A percentile compares a stretch with the other conserved stretches of the same genome.
Evolutionary conservation across 2,888 invertebrate genomes (phyloP).

Genomic region (Heliconius cydno): DNA sequence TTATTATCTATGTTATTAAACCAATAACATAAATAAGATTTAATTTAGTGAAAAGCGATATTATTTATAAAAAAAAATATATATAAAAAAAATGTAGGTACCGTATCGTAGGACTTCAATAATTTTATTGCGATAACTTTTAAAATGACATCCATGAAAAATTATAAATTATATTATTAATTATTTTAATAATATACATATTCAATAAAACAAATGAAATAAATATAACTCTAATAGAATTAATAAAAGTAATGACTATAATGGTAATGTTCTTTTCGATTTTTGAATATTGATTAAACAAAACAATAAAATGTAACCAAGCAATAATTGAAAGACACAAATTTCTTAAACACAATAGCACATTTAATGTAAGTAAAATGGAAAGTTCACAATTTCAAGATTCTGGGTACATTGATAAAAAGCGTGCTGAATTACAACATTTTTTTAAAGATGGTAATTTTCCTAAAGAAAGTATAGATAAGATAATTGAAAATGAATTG

Average conservation of each 20-base stretch:
- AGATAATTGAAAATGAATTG: conserved; percentile 73
- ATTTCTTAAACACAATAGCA: not conserved
- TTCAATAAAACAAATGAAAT: not conserved
- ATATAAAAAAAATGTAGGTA: not conserved
- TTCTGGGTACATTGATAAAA: conserved; percentile 61
- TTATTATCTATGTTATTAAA: not conserved
- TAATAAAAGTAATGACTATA: not conserved
- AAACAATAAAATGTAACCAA: conserved; percentile 44
- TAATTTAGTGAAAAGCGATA: not conserved
- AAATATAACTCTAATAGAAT: not conserved
- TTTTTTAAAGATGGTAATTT: conserved; percentile 70
- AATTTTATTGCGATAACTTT: not conserved
- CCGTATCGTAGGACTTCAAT: not conserved
- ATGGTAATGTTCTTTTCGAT: conserved; percentile 30
- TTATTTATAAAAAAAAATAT: not conserved
- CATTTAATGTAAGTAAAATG: conserved; percentile 37
- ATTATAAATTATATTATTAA: not conserved
- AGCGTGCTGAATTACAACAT: conserved; percentile 62
- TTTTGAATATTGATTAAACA: conserved; percentile 60
- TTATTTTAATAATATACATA: not conserved
- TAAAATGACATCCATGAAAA: not conserved
- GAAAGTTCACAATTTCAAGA: conserved; percentile 46
- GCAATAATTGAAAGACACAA: not conserved
- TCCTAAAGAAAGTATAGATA: conserved; percentile 64
- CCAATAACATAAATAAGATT: not conserved